Evolutionary conservation across 2,797 vertebrate genomes (phyloP).

Genomic region (Acestrorhynchus altus): DNA sequence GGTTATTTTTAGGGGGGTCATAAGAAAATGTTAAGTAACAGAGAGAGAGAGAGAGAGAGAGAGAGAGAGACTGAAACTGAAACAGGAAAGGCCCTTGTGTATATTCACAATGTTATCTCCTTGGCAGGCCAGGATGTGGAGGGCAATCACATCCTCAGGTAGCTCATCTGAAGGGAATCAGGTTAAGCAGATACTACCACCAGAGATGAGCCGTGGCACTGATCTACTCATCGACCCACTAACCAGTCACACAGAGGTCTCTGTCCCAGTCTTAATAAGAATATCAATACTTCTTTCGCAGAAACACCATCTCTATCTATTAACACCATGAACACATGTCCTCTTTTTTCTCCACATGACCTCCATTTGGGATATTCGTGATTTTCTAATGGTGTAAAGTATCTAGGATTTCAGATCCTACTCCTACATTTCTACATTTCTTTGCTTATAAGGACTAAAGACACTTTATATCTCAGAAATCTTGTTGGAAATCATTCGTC

Average conservation of each 20-base stretch:
- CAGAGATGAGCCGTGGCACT: neutral
- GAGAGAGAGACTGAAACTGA: slow-evolving; percentile 30
- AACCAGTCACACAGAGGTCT: neutral
- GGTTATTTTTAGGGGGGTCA: slow-evolving; percentile 51
- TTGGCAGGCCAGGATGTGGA: slow-evolving; percentile 47
- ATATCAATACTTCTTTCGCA: neutral
- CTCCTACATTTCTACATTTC: no score
- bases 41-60: slow-evolving; percentile 25
- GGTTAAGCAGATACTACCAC: slow-evolving; percentile 15
- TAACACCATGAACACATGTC: no score
- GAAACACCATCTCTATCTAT: neutral
- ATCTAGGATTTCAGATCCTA: no score
- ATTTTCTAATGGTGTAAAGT: no score
- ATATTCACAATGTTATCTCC: slow-evolving; percentile 54
- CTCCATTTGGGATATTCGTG: no score
- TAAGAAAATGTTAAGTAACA: slow-evolving; percentile 22
- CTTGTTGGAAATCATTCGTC: no score
- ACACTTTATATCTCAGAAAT: no score
- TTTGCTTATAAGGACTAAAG: no score
- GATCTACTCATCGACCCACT: neutral
- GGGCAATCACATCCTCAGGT: slow-evolving; percentile 55
- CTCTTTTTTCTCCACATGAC: no score
- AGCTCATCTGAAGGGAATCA: slow-evolving; percentile 20
- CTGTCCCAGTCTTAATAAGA: neutral
- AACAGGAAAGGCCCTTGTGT: slow-evolving; percentile 50